Evolutionary conservation across 2,113 vertebrate genomes (phyloP), one percentile per base, ranked within the genome.

Genomic region (Thryonomys swinderianus): DNA sequence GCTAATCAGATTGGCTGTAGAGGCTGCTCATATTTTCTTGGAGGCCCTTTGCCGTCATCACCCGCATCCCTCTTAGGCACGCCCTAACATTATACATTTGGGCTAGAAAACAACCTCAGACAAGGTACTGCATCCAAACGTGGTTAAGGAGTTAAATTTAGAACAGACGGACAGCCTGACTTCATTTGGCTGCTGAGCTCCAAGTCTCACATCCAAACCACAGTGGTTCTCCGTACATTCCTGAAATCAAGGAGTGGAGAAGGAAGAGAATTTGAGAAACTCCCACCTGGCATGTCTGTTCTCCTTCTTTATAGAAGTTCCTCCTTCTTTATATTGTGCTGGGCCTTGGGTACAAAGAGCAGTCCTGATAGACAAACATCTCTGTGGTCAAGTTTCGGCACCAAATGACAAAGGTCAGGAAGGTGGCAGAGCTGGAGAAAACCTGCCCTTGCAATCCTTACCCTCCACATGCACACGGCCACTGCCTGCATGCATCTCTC

Each of bases 141-240:
- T 95, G 95, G 97, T 96, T 95, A 92, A 92, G 93, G 85, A 97
- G 94, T 97, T 97, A 97, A 97, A 97, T 97, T 97, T 97, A 97
- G 97, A 97, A 96, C 94, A 96, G 94, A 96, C 80, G 18, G 93
- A 86, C 69, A 97, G 96, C 94, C 97, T 97, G 97, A 97, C 97
- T 97, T 97, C 97, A 97, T 97, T 97, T 96, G 95, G 84, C 94
- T 91, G n/a, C 89, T 84, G 86, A 94, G 91, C 55, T 93, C 85
- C 84, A 67, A 84, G 84, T 94, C 86, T 82, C 83, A 96, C 69
- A 87, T 97, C 97, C 96, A 97, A 97, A 95, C 97, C 97, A 97
- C 97, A 97, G 96, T 85, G 94, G 93, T 97, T 97, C 95, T 92
- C 89, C 95, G 83, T 87, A 92, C 96, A 91, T 97, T 97, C 95